These are phyloP conservation scores for Carcharodon carcharias DNA, from an alignment of 2,797 vertebrate genomes.

Conservation along the genomic window DNA sequence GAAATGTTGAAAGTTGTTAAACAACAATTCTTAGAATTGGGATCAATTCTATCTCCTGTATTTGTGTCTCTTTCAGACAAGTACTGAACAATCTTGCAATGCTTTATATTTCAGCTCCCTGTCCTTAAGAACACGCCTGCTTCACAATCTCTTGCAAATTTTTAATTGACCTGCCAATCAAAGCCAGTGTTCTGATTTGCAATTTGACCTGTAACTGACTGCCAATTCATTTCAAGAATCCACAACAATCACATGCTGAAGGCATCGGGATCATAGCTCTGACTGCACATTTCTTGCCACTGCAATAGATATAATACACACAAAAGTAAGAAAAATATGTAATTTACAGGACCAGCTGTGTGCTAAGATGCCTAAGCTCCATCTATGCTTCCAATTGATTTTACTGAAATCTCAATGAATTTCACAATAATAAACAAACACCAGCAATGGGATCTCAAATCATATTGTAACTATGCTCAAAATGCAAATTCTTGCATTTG, in stretches of 20 bases:
- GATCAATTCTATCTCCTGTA: neutral
- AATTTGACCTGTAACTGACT: neutral
- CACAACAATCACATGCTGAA: neutral
- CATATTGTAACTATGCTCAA: neutral
- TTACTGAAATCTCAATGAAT: neutral
- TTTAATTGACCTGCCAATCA: slow-evolving; percentile 25
- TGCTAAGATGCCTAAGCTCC: neutral
- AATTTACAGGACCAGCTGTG: neutral
- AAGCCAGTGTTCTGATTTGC: neutral
- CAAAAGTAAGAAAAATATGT: neutral
- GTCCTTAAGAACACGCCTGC: neutral
- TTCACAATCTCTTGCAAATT: neutral
- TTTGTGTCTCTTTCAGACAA: neutral
- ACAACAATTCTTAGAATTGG: neutral
- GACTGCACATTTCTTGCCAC: neutral
- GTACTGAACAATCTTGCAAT: neutral
- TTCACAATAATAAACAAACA: neutral
- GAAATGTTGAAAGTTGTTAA: neutral
- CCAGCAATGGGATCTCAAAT: neutral
- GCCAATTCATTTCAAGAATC: neutral
- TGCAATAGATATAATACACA: neutral
- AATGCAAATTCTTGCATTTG: neutral
- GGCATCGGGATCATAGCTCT: neutral
- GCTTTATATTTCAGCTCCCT: neutral
- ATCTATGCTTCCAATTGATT: neutral